These are phyloP conservation scores for Rhinella marina DNA, from an alignment of 2,797 vertebrate genomes.

Conservation along the genomic window DNA sequence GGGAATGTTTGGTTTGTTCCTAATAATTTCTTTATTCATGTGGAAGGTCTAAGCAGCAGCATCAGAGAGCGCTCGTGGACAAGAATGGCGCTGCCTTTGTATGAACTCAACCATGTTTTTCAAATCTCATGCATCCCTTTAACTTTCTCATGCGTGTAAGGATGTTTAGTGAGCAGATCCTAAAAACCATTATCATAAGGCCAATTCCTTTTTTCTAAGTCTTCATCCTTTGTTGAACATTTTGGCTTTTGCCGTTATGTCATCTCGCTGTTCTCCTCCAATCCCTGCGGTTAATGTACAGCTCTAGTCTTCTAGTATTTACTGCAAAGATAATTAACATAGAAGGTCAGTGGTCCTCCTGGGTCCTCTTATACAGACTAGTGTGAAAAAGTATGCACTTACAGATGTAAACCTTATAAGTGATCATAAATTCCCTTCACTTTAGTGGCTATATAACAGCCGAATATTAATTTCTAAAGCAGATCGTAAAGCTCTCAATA, in stretches of 20 bases:
- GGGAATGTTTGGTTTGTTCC: no score
- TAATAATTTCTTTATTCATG: no score
- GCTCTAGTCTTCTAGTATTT: not conserved
- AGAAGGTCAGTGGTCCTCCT: slow-evolving; percentile 1
- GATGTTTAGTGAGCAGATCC: no score
- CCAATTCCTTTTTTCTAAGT: no score
- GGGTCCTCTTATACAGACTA: not conserved
- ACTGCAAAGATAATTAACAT: not conserved
- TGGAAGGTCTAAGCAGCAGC: no score
- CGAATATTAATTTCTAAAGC: not conserved
- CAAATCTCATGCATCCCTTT: no score
- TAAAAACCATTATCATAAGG: no score
- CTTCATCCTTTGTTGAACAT: not conserved
- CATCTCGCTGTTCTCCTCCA: not conserved
- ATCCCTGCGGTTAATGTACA: not conserved
- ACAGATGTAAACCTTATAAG: not conserved
- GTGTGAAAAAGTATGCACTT: not conserved
- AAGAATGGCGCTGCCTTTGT: no score
- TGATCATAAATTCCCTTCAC: not conserved
- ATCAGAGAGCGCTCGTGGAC: no score
- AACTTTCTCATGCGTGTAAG: no score
- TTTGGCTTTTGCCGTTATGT: not conserved
- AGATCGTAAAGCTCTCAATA: no score
- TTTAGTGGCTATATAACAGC: not conserved
- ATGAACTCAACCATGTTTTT: no score